Evolutionary conservation across 2,113 vertebrate species (phyloP), one percentile per base, ranked within the genome.

Genomic region (Vireo altiloquus): DNA sequence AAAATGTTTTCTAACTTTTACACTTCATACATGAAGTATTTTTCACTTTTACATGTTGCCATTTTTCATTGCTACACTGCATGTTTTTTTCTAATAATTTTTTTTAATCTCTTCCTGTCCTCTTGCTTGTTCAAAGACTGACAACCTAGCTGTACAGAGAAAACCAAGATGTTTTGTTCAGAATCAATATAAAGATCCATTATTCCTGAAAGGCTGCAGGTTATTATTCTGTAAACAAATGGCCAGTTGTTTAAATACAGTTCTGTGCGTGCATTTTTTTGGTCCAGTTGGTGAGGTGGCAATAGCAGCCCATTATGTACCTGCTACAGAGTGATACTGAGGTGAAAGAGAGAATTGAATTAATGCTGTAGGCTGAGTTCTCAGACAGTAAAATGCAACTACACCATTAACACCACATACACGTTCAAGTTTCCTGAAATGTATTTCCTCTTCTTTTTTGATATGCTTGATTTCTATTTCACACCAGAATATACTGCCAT

Each of bases 141-240:
- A 46, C 54, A 83, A 4, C 54, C 15, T 54, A 66, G 2, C 53
- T 87, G 61, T 44, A 31, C 20, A 71, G 54, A 54, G 28, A 7
- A 77, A 76, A 89, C 64, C 19, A 40, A 76, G 33, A 17, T 80
- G 30, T 81, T 83, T 66, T 90, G 13, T 23, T 56, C 16, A 71
- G 49, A 89, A 59, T 44, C 52, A 78, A 59, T 56, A 30, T 76
- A 77, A 84, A 82, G 65, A 86, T 63, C 49, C 8, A 8, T 16
- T 78, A 35, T 68, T 93, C 44, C 46, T 64, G 35, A 84, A 91
- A 71, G 37, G 8, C 40, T 71, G 53, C 17, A 35, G 15, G 39
- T 59, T 84, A 33, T 28, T 93, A 40, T 96, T 96, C 95, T 92
- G 72, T 91, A 87, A 95, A 70, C 54, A 74, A 90, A n/a, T 46